phyloP scores from a whole-genome alignment of 2,888 invertebrate species.

The Leistus spinibarbis region DNA sequence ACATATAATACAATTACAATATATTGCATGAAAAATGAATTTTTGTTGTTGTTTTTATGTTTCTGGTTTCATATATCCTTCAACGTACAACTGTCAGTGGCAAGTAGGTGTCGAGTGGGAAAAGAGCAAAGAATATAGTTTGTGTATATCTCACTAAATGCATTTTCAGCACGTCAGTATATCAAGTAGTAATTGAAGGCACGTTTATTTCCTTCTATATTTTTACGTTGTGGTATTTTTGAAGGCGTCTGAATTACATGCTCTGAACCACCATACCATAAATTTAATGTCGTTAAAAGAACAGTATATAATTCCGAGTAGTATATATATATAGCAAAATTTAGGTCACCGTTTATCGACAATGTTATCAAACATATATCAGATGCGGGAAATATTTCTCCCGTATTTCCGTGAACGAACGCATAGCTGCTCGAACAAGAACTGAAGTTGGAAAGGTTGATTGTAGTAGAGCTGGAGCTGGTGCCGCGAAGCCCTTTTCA shows the following conservation, averaged over 20 bases:
- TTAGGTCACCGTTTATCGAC: constrained; percentile 37
- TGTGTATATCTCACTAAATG: neutral
- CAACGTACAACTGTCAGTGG: too few relatives aligned
- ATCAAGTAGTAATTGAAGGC: neutral
- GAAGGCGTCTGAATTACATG: neutral
- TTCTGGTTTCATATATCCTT: too few relatives aligned
- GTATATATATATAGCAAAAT: too few relatives aligned
- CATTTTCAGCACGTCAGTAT: neutral
- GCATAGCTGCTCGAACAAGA: neutral
- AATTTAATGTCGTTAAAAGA: constrained; percentile 32
- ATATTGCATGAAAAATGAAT: too few relatives aligned
- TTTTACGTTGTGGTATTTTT: neutral
- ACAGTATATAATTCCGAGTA: constrained; percentile 26
- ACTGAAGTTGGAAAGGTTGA: neutral
- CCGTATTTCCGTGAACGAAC: neutral
- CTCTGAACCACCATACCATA: neutral
- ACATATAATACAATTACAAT: too few relatives aligned
- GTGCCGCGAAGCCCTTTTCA: neutral
- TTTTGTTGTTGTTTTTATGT: too few relatives aligned
- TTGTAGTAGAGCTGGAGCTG: too few relatives aligned
- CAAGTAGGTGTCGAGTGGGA: neutral
- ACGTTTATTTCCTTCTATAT: neutral
- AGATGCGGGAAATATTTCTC: constrained; percentile 11
- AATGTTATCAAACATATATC: constrained; percentile 32
- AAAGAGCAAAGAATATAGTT: neutral